Conservation (phyloP, 2,113 vertebrate genomes). For the Sminthopsis crassicaudata region DNA sequence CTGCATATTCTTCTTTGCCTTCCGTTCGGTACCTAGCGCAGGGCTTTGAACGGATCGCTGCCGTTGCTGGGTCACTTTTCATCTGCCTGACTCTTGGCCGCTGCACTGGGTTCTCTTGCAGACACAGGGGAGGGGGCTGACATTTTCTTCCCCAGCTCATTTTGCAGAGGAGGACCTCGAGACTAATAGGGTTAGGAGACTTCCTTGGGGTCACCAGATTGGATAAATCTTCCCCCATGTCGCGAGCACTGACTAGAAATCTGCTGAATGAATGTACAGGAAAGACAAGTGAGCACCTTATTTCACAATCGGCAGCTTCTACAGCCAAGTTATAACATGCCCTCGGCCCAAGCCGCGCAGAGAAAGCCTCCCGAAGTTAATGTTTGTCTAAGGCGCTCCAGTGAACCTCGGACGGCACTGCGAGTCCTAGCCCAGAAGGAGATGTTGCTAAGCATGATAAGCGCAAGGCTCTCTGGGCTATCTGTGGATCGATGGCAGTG, state of each 20-base stretch:
- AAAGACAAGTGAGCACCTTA: background rate
- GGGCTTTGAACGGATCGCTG: background rate
- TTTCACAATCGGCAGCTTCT: background rate
- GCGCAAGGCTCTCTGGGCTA: background rate
- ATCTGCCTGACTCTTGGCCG: background rate
- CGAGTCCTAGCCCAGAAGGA: background rate
- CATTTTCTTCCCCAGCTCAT: background rate
- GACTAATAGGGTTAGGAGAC: background rate
- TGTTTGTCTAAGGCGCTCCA: background rate
- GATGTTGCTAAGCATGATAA: background rate
- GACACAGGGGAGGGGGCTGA: background rate
- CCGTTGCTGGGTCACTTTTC: background rate
- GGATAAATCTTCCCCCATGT: background rate
- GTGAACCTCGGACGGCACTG: background rate
- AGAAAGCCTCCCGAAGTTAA: conserved; percentile 17
- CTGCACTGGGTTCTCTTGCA: background rate
- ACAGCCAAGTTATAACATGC: background rate
- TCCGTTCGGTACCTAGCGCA: background rate
- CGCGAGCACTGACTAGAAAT: background rate
- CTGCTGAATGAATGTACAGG: background rate
- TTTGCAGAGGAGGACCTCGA: background rate
- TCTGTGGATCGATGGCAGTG: background rate
- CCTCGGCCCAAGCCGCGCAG: conserved; percentile 19
- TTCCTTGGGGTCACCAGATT: background rate
- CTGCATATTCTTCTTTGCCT: background rate